A percentile compares a stretch with the other conserved stretches of the same genome.
Conservation (phyloP, 1,140 invertebrate species). For the Mya arenaria region DNA sequence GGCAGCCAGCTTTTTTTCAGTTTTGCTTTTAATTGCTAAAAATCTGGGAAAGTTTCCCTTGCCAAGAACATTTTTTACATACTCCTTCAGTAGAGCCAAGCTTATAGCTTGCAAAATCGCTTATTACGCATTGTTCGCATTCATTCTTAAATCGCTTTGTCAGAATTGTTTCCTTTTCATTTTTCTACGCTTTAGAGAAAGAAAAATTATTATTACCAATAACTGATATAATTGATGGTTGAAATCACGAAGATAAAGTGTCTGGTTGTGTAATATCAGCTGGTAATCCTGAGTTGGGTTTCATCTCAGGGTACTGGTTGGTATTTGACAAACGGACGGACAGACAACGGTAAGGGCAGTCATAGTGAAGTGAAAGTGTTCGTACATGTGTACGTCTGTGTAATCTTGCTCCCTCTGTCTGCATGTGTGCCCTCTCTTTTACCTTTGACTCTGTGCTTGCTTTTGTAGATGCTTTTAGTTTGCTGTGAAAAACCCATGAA, state of each 20-base stretch:
- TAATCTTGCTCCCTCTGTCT: neutral
- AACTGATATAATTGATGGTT: too few relatives aligned
- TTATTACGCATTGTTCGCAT: conserved; percentile 47
- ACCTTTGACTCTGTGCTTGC: neutral
- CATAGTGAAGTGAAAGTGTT: conserved; percentile 38
- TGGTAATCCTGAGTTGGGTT: conserved; percentile 94
- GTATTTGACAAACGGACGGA: conserved; percentile 71
- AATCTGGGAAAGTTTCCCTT: neutral
- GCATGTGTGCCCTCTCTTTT: conserved; percentile 21
- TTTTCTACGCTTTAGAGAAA: conserved; percentile 30
- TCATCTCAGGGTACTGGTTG: conserved; percentile 75
- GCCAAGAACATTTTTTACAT: conserved; percentile 10
- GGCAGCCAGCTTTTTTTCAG: conserved; percentile 50
- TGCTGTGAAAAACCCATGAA: too few relatives aligned
- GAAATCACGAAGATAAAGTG: too few relatives aligned
- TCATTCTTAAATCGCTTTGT: conserved; percentile 52
- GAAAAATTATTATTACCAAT: too few relatives aligned
- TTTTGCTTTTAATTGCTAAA: conserved; percentile 38
- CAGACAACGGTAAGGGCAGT: conserved; percentile 63
- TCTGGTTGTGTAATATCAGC: conserved; percentile 93
- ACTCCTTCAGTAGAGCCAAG: conserved; percentile 48
- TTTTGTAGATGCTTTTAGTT: conserved; percentile 11
- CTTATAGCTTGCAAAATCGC: conserved; percentile 45
- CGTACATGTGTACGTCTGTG: too few relatives aligned
- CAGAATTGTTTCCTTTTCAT: conserved; percentile 36